phyloP scores from a whole-genome alignment of 2,797 vertebrate species.

The Etheostoma perlongum region DNA sequence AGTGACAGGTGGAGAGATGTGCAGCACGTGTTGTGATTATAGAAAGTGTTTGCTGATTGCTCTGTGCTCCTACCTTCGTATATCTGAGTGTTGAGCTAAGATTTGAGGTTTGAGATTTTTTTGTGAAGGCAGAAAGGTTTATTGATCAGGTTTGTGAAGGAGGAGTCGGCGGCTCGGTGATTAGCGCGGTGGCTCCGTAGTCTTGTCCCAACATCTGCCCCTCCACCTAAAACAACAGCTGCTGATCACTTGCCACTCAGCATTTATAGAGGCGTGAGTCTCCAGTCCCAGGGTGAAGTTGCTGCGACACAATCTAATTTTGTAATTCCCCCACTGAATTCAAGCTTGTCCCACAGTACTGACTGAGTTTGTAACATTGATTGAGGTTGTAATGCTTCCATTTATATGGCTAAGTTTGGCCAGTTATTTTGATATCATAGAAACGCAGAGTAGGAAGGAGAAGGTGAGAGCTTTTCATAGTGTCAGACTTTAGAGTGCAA shows the following conservation, averaged over 20 bases:
- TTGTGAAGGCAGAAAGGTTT: constrained; percentile 51
- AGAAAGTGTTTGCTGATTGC: constrained; percentile 52
- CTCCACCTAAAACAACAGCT: constrained; percentile 83
- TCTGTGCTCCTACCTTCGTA: constrained; percentile 78
- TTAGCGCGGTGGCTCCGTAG: constrained; percentile 75
- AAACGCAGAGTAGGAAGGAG: no score
- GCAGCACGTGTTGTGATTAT: constrained; percentile 44
- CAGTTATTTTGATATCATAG: no score
- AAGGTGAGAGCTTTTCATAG: no score
- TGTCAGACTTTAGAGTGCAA: no score
- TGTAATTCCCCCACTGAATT: neutral
- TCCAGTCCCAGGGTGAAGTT: constrained; percentile 50
- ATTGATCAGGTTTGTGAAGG: constrained; percentile 70
- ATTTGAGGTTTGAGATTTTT: constrained; percentile 61
- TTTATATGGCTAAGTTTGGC: no score
- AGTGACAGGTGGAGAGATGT: constrained; percentile 26
- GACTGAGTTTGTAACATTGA: no score
- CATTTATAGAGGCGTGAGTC: constrained; percentile 17
- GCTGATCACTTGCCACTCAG: constrained; percentile 65
- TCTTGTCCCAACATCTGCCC: constrained; percentile 59
- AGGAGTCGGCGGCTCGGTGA: constrained; percentile 63
- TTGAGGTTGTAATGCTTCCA: no score
- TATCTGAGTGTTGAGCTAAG: constrained; percentile 57
- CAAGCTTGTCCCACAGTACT: neutral
- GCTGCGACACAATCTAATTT: constrained; percentile 6